phyloP scores from a whole-genome alignment of 2,113 vertebrate genomes.

The Peromyscus californicus region DNA sequence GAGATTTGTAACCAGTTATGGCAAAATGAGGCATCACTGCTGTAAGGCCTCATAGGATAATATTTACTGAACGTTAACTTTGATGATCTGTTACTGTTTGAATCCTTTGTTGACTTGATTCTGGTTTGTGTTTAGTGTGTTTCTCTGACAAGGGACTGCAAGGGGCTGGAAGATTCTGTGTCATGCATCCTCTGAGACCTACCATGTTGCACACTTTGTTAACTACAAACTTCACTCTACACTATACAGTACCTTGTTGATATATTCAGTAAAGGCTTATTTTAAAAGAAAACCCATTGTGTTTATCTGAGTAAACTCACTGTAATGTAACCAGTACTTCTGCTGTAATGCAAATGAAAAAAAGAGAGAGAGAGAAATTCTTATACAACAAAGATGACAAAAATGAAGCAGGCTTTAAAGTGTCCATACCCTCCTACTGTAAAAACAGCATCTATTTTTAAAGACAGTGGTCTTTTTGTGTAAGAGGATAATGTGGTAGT shows the following conservation, averaged over 20 bases:
- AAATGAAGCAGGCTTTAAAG: not conserved
- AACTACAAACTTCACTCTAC: conserved; percentile 87
- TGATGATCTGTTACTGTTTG: conserved; percentile 79
- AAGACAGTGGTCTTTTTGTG: not conserved
- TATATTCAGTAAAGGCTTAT: conserved; percentile 90
- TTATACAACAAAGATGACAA: not conserved
- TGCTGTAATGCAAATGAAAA: not conserved
- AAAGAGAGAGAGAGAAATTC: not conserved
- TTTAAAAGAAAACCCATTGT: conserved; percentile 86
- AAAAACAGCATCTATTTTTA: not conserved
- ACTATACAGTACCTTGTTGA: conserved; percentile 89
- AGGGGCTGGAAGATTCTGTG: conserved; percentile 83
- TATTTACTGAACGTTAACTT: conserved; percentile 66
- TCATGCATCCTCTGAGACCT: conserved; percentile 84
- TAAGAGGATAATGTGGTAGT: not conserved
- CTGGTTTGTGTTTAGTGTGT: conserved; percentile 83
- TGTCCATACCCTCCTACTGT: not conserved
- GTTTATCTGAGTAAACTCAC: conserved; percentile 85
- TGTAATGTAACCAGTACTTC: conserved; percentile 54
- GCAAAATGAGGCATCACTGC: conserved; percentile 60
- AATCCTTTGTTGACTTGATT: conserved; percentile 83
- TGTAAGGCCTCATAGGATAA: conserved; percentile 56
- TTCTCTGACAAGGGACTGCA: conserved; percentile 84
- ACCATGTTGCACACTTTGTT: conserved; percentile 88
- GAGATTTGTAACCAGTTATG: conserved; percentile 70